These are phyloP conservation scores for Cydia amplana DNA, from an alignment of 1,140 invertebrate genomes.

Conservation along the genomic window DNA sequence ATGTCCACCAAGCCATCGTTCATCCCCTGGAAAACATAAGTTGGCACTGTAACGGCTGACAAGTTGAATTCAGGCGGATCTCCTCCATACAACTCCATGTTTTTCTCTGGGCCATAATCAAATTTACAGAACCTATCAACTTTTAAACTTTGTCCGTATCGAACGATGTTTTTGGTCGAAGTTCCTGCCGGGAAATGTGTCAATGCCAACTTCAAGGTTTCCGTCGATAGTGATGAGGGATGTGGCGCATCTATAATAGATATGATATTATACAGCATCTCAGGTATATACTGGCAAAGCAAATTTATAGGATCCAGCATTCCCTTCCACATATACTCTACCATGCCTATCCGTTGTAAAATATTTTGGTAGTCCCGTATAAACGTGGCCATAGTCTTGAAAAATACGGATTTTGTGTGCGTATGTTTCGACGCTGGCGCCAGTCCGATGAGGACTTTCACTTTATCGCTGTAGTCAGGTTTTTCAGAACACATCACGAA, in stretches of 20 bases:
- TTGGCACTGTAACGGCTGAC: constrained; percentile 76
- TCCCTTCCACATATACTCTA: constrained; percentile 53
- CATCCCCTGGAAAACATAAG: constrained; percentile 56
- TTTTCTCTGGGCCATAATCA: constrained; percentile 76
- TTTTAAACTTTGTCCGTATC: constrained; percentile 80
- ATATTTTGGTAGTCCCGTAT: constrained; percentile 40
- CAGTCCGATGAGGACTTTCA: constrained; percentile 53
- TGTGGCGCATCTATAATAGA: constrained; percentile 39
- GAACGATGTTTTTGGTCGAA: constrained; percentile 84
- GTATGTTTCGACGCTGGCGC: constrained; percentile 57
- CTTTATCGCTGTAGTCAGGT: constrained; percentile 59
- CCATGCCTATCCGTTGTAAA: constrained; percentile 38
- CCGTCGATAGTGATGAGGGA: constrained; percentile 49
- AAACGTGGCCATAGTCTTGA: constrained; percentile 37
- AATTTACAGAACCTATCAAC: constrained; percentile 72
- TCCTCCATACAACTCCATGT: constrained; percentile 75
- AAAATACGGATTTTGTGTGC: constrained; percentile 49
- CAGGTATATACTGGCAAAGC: constrained; percentile 39
- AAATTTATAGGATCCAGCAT: constrained; percentile 36
- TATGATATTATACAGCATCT: constrained; percentile 39
- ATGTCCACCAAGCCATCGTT: constrained; percentile 62
- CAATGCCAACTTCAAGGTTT: constrained; percentile 54
- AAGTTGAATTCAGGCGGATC: constrained; percentile 79
- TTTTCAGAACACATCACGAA: constrained; percentile 63
- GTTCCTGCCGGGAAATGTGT: constrained; percentile 87